Conservation (phyloP, 2,888 invertebrate genomes). For the Acrobasis suavella region DNA sequence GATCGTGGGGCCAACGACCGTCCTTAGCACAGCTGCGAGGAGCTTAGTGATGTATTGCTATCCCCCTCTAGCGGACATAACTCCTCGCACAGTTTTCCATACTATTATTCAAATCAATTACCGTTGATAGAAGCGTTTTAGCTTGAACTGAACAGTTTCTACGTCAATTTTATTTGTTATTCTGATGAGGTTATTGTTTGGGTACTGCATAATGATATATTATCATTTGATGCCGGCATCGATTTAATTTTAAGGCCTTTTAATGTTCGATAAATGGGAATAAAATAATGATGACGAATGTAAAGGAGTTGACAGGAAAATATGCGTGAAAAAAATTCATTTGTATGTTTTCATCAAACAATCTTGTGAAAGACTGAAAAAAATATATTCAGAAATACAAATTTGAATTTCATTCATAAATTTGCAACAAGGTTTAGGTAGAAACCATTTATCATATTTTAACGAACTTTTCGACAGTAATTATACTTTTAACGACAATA, state of each 20-base stretch:
- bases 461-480: too few relatives aligned
- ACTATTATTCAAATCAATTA: conserved; percentile 54
- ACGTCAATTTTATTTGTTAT: conserved; percentile 17
- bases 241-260: background rate
- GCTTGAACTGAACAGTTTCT: conserved; percentile 22
- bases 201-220: background rate
- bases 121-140: conserved; percentile 31
- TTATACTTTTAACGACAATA: too few relatives aligned
- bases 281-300: too few relatives aligned
- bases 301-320: too few relatives aligned
- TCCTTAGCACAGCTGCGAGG: conserved; percentile 77
- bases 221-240: background rate
- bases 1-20: conserved; percentile 78
- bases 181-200: conserved; percentile 7
- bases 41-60: conserved; percentile 55
- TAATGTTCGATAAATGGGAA: too few relatives aligned
- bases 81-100: conserved; percentile 49
- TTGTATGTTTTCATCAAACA: too few relatives aligned
- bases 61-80: conserved; percentile 66
- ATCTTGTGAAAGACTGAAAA: too few relatives aligned
- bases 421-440: too few relatives aligned
- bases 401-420: too few relatives aligned
- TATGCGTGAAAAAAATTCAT: too few relatives aligned
- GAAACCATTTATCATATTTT: too few relatives aligned
- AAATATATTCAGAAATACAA: too few relatives aligned